Base-by-base conservation (phyloP, 2,797 vertebrate genomes). In the Esox masquinongy region DNA sequence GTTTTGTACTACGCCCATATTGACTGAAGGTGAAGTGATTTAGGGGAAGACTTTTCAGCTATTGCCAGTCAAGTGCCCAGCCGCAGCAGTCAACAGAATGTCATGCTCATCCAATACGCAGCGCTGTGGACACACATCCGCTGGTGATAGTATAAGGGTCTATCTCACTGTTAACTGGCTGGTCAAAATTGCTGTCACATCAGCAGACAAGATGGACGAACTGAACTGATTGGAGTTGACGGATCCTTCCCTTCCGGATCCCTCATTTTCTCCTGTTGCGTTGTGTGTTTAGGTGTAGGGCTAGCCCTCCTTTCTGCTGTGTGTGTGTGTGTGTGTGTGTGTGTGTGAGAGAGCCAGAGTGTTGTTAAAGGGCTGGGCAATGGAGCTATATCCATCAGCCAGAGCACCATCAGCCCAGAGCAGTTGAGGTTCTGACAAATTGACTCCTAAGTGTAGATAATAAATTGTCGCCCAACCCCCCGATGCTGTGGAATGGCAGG, bases 371-470 rank as follows among this genome's bases (percentile, higher is more conserved):
- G 67, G 14, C 71, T 66, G 79, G 79, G 70, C 82, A 80, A 83
- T 24, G 74, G 74, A 74, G 78, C 74, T 68, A 75, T 51, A 76
- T 85, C 87, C 88, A 88, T 92, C 87, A 87, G 82, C 61, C 69
- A 17, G 80, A 71, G 83, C 79, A 79, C 72, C 80, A 36, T 83
- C 83, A 81, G 87, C 83, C 81, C 79, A 59, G 67, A 79, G 70
- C 79, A n/a, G 71, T 50, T 84, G 70, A 87, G 79, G 82, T 88
- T 86, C 68, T 91, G 91, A 94, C 92, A 93, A 93, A 94, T 95
- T 91, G 90, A 89, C 88, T 90, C 74, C 74, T 94, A 92, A 94
- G 91, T 91, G 90, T 84, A 89, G 91, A 92, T 93, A 85, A 86
- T 88, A 92, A 92, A 94, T 93, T 86, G 91, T 73, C 11, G 78